phyloP scores from a whole-genome alignment of 2,113 vertebrate species.

The Prunella fulvescens region DNA sequence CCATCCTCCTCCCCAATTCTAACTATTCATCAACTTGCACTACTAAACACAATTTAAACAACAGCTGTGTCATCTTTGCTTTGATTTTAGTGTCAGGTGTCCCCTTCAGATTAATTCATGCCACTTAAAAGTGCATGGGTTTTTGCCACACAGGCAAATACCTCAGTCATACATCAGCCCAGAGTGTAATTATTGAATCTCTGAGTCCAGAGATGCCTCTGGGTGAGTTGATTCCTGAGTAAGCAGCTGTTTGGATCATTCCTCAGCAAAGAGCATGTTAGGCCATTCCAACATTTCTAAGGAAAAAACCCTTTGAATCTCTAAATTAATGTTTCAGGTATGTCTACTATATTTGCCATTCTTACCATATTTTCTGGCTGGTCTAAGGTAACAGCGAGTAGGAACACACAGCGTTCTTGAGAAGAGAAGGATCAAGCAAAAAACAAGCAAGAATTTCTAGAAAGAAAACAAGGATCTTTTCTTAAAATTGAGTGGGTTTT shows the following conservation, averaged over 20 bases:
- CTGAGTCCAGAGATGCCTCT: background rate
- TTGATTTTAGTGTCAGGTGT: background rate
- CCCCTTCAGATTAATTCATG: background rate
- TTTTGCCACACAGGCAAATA: background rate
- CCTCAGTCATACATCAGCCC: background rate
- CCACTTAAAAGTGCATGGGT: background rate
- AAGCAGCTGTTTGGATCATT: background rate
- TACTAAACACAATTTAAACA: background rate
- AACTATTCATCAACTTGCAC: background rate
- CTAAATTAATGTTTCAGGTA: background rate
- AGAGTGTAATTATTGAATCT: background rate
- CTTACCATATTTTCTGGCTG: constrained; percentile 60
- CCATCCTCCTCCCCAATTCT: background rate
- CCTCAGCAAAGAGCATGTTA: background rate
- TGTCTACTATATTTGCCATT: background rate
- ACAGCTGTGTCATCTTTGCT: background rate
- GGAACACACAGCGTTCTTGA: background rate
- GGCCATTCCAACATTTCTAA: background rate
- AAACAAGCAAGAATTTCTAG: constrained; percentile 26
- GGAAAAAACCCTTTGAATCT: background rate
- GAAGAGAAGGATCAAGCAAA: constrained; percentile 20
- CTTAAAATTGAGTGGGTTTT: background rate
- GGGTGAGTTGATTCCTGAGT: background rate
- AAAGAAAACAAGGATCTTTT: background rate
- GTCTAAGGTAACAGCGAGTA: constrained; percentile 47